Conservation (phyloP, 2,888 invertebrate genomes). For the Chrysolina oricalcia region DNA sequence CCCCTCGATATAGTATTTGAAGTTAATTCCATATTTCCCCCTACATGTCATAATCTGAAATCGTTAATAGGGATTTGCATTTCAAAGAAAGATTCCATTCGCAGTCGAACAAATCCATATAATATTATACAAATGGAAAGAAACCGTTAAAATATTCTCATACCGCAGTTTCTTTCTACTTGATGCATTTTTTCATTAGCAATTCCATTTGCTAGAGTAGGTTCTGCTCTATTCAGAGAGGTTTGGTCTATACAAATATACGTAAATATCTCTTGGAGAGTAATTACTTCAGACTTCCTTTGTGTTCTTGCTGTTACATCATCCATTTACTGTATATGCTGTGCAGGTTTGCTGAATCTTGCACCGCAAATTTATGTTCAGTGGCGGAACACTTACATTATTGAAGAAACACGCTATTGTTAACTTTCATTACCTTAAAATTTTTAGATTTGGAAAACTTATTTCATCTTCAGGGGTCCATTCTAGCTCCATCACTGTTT, state of each 20-base stretch:
- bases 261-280: neutral
- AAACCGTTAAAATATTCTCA: neutral
- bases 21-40: too few species aligned
- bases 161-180: neutral
- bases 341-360: constrained; percentile 11
- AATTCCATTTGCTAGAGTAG: too few species aligned
- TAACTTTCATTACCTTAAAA: too few species aligned
- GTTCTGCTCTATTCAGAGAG: neutral
- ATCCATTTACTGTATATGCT: neutral
- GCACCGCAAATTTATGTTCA: constrained; percentile 1
- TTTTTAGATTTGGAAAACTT: too few species aligned
- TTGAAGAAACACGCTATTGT: neutral
- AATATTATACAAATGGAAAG: too few species aligned
- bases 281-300: constrained; percentile 12
- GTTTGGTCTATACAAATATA: neutral
- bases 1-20: too few species aligned
- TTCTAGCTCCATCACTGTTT: too few species aligned
- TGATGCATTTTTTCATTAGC: neutral
- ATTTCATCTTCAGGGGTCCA: too few species aligned
- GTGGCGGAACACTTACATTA: neutral
- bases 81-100: too few species aligned
- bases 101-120: too few species aligned
- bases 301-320: constrained; percentile 10
- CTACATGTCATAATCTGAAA: too few species aligned
- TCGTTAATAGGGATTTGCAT: too few species aligned